Base-by-base conservation (phyloP, 2,888 invertebrate genomes). In the Acrocyrtus sp. region DNA sequence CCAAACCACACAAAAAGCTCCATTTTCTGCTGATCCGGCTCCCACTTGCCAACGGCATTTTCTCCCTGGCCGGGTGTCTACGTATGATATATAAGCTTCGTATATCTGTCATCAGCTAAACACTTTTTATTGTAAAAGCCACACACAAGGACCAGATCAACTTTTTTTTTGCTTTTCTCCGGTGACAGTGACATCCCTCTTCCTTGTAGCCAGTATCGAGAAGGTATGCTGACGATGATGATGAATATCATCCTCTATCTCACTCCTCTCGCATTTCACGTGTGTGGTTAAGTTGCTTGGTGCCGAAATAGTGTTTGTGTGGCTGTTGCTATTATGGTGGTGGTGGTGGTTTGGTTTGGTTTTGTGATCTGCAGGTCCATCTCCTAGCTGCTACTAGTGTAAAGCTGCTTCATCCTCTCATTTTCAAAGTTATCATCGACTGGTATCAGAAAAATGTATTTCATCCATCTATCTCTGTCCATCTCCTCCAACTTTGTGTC, bases 61-160 rank as follows among this genome's bases (percentile, higher is more conserved):
- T n/a, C n/a, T n/a, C n/a, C n/a, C n/a, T n/a, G n/a, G n/a, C n/a
- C n/a, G n/a, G n/a, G n/a, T n/a, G n/a, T n/a, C n/a, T n/a, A n/a
- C n/a, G n/a, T n/a, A n/a, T n/a, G n/a, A n/a, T n/a, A n/a, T n/a
- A n/a, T n/a, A n/a, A n/a, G n/a, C n/a, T n/a, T n/a, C n/a, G n/a
- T n/a, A n/a, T n/a, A n/a, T n/a, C n/a, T 66, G 66, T 66, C 66
- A 66, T 54, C 66, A 50, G 39, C 24, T 66, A 66, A 56, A 66
- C 66, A 57, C 66, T 50, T n/a, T n/a, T 66, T 66, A 66, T 57
- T 66, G 66, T 66, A 56, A 50, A 47, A 63, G 50, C 45, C 24
- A 48, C 61, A 61, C 61, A 61, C 63, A 63, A 39, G 48, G 39
- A 29, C 65, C 54, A 48, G 66, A 66, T 57, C 57, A 57, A 66